Evolutionary conservation across 1,140 invertebrate species (phyloP), one percentile per base, ranked within the genome.

Genomic region (Brachionus rubens): DNA sequence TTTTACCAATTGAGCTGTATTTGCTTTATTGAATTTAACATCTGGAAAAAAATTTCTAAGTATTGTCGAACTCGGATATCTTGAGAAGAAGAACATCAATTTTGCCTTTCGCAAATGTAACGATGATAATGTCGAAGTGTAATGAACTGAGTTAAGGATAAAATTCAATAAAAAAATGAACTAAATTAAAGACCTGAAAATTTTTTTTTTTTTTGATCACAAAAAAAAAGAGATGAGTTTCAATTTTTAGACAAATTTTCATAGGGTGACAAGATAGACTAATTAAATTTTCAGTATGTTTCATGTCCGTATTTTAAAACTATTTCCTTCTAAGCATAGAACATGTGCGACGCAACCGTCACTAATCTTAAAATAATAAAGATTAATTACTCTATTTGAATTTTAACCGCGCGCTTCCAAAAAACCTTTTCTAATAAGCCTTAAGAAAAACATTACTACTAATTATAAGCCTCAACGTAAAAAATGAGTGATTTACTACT

Each of bases 21-120:
- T 99, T 88, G 98, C 98, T 88, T 99, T 99, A 89, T 99, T 99
- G 89, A 99, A 99, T 85, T 95, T 96, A 86, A 99, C 98, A 88
- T 99, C 97, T 12, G 96, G 96, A 88, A 99, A 99, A 89, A 96
- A 99, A 89, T 95, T 96, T 88, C 99, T 99, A 82, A 99, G 90
- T 78, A 98, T 91, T 80, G 93, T 91, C 50, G 96, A 98, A 85
- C 92, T 96, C 46, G 96, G 96, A 87, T 99, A 99, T 80, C 96
- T 90, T 6, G 96, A 94, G 91, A 94, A 99, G 90, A 99, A 99
- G 91, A 99, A 99, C 97, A 99, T 99, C 86, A 99, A 88, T 88
- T 99, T 99, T 56, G 97, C 97, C 86, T 99, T 99, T 81, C 96
- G 89, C 82, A 99, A 90, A 88, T 99, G 97, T 93, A 99, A 98